Percentiles rank a stretch among this genome's conserved stretches.
These are phyloP conservation scores for Galeopterus variegatus DNA, from an alignment of 2,113 vertebrate genomes.

Conservation along the genomic window DNA sequence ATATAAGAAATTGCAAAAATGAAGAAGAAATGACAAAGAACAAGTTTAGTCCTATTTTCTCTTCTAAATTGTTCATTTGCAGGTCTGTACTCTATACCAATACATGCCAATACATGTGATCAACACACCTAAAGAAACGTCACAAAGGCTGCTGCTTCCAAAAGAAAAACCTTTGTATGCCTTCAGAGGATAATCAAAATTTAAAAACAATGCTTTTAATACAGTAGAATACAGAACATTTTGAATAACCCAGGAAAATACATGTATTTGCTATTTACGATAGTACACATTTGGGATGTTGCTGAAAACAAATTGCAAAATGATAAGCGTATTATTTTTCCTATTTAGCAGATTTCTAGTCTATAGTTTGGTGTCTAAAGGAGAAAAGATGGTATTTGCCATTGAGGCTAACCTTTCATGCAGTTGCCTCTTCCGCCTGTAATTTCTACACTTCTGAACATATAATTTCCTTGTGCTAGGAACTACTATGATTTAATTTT, in stretches of 20 bases:
- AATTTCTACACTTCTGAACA: neutral
- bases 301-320: neutral
- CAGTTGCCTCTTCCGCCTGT: neutral
- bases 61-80: neutral
- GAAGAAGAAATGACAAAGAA: neutral
- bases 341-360: neutral
- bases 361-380: neutral
- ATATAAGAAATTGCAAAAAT: neutral
- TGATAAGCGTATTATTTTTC: neutral
- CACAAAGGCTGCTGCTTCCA: neutral
- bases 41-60: neutral
- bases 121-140: neutral
- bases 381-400: neutral
- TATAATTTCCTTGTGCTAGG: neutral
- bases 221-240: neutral
- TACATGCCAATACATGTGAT: neutral
- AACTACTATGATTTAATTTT: slow-evolving; percentile 34
- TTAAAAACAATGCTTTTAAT: neutral
- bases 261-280: neutral
- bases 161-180: neutral
- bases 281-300: neutral
- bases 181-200: neutral
- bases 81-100: neutral
- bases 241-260: neutral
- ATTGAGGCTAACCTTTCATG: neutral